A percentile compares a stretch with the other conserved stretches of the same genome.
Evolutionary conservation across 2,113 vertebrate genomes (phyloP).

Genomic region (Rostratula benghalensis): DNA sequence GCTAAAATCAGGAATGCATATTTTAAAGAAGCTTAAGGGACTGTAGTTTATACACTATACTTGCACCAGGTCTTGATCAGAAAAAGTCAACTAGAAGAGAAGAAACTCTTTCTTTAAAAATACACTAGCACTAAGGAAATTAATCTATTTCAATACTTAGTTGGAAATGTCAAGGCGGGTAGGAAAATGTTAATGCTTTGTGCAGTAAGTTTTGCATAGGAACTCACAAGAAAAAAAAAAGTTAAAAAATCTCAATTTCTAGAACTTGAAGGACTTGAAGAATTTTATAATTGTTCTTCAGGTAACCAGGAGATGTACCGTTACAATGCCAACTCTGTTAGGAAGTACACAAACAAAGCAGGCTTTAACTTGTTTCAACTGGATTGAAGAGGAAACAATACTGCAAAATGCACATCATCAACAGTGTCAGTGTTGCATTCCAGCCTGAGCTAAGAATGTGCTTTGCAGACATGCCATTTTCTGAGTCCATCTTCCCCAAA

Average conservation of each 20-base stretch:
- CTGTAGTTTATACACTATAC: background rate
- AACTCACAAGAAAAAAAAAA: background rate
- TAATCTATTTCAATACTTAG: background rate
- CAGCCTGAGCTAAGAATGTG: background rate
- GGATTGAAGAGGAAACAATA: background rate
- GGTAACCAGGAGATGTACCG: fast-evolving
- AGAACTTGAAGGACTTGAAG: too few species aligned
- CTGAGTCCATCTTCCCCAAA: background rate
- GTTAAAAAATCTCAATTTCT: background rate
- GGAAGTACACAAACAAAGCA: background rate
- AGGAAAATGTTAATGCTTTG: background rate
- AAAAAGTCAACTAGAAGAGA: background rate
- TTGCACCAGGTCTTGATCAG: background rate
- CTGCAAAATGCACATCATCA: background rate
- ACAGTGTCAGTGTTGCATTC: background rate
- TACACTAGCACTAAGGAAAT: background rate
- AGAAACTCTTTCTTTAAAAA: background rate
- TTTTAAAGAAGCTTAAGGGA: background rate
- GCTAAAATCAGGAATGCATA: background rate
- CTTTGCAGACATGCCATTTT: background rate
- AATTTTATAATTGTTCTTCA: background rate
- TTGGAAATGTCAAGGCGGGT: background rate
- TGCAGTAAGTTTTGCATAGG: background rate
- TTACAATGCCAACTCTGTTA: background rate
- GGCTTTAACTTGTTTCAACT: background rate